Evolutionary conservation across 1,140 invertebrate species (phyloP).

Genomic region (Drosophila aff.): DNA sequence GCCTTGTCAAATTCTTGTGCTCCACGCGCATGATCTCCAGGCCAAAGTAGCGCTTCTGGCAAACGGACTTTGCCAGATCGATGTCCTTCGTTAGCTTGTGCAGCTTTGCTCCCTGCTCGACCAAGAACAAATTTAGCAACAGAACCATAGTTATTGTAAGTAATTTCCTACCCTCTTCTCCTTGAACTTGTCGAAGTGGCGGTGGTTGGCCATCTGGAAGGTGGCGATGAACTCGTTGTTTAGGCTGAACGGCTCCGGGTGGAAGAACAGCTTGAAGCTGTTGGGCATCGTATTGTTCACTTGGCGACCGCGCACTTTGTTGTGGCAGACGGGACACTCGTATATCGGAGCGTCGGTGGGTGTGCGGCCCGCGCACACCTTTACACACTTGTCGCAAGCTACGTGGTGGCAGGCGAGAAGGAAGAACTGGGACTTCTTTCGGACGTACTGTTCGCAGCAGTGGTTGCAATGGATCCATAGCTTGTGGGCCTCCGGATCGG

Average conservation of each 20-base stretch:
- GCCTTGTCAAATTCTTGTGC: conserved; percentile 3
- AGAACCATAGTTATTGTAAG: not conserved
- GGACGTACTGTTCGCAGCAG: conserved; percentile 48
- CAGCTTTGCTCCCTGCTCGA: conserved; percentile 7
- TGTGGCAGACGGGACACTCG: conserved; percentile 53
- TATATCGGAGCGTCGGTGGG: conserved; percentile 49
- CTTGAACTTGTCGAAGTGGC: conserved; percentile 43
- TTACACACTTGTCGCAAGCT: conserved; percentile 54
- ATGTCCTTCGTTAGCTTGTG: conserved; percentile 19
- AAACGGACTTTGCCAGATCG: conserved; percentile 10
- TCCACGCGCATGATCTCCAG: conserved; percentile 13
- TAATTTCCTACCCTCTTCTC: conserved; percentile 6
- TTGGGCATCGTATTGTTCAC: conserved; percentile 57
- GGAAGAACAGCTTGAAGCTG: conserved; percentile 60
- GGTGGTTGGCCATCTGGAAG: conserved; percentile 55
- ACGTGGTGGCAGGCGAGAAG: conserved; percentile 72
- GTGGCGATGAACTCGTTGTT: conserved; percentile 9
- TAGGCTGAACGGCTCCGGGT: conserved; percentile 60
- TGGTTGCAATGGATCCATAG: conserved; percentile 76
- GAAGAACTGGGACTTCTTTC: conserved; percentile 32
- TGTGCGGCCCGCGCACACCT: conserved; percentile 31
- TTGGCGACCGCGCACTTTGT: conserved; percentile 54
- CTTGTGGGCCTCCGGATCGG: conserved; percentile 10
- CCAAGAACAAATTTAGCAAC: not conserved
- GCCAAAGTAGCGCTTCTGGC: conserved; percentile 15